Conservation (phyloP, 2,797 vertebrate genomes). For the Mormyrops attenuatus region DNA sequence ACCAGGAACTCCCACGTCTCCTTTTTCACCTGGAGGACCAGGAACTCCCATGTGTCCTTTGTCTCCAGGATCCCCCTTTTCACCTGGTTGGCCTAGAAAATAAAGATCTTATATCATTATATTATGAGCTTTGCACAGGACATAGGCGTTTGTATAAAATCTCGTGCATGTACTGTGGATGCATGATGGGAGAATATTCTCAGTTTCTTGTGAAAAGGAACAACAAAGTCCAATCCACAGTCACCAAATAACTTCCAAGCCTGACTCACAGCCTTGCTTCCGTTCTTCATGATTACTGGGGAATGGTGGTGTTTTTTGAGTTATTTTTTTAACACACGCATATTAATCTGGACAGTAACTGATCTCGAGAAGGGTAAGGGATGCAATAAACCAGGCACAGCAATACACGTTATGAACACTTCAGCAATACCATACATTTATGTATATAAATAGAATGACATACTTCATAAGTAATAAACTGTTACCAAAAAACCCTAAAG, state of each 20-base stretch:
- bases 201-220: background rate
- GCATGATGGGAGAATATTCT: background rate
- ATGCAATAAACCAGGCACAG: background rate
- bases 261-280: background rate
- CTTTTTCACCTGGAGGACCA: slow-evolving; percentile 68
- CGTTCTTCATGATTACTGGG: background rate
- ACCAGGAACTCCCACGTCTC: slow-evolving; percentile 71
- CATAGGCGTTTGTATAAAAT: background rate
- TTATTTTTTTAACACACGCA: background rate
- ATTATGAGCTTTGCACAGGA: background rate
- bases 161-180: background rate
- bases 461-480: background rate
- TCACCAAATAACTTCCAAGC: background rate
- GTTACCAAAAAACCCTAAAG: background rate
- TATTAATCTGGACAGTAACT: background rate
- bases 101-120: background rate
- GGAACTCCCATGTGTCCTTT: slow-evolving; percentile 69
- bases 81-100: slow-evolving; percentile 50
- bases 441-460: background rate
- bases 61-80: slow-evolving; percentile 63
- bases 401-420: background rate
- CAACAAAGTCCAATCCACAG: background rate
- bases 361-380: background rate
- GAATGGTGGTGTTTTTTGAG: background rate
- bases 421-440: background rate